A percentile compares a stretch with the other conserved stretches of the same genome.
These are phyloP conservation scores for Peromyscus leucopus DNA, from an alignment of 2,113 vertebrate species.

Conservation along the genomic window DNA sequence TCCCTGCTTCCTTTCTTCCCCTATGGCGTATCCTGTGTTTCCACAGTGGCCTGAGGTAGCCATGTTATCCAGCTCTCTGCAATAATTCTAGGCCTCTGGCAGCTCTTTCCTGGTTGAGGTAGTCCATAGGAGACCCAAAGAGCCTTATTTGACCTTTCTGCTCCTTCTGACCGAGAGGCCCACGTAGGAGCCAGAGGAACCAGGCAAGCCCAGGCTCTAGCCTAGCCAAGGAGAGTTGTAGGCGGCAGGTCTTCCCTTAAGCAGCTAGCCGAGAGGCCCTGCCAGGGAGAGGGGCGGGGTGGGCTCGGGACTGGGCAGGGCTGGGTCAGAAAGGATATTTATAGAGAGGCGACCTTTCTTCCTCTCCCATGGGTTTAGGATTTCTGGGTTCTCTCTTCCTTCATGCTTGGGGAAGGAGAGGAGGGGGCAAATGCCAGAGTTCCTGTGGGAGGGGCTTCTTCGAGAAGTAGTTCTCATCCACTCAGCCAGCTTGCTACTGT, in stretches of 20 bases:
- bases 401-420: background rate
- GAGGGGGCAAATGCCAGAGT: background rate
- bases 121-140: background rate
- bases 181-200: background rate
- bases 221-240: background rate
- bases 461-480: background rate
- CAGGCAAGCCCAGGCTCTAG: background rate
- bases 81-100: background rate
- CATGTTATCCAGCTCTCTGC: background rate
- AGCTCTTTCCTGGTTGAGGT: background rate
- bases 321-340: slow-evolving; percentile 55
- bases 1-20: slow-evolving; percentile 3
- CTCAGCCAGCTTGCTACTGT: background rate
- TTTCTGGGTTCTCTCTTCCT: slow-evolving; percentile 62
- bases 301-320: background rate
- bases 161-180: slow-evolving; percentile 43
- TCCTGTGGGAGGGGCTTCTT: background rate
- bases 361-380: slow-evolving; percentile 45
- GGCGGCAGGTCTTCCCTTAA: background rate
- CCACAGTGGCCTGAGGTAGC: background rate
- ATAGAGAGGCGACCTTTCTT: slow-evolving; percentile 68
- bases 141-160: background rate
- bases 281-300: background rate
- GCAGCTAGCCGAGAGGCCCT: background rate
- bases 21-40: background rate